Percentiles rank a stretch among this genome's conserved stretches.
These are phyloP conservation scores for Fratercula arctica DNA, from an alignment of 2,797 vertebrate genomes.

Conservation along the genomic window DNA sequence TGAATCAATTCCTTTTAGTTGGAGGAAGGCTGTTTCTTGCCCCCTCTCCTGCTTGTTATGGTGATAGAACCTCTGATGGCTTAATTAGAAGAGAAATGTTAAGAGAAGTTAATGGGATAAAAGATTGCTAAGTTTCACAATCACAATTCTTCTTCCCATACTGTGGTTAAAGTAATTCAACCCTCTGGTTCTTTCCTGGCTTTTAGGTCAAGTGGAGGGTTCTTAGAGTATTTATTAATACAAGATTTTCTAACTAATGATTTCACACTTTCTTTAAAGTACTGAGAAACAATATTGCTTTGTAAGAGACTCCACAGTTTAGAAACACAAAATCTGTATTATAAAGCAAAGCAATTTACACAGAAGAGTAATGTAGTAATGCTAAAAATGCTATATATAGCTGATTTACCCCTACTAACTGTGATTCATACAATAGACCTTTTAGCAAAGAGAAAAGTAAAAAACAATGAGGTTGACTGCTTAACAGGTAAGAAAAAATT, in stretches of 20 bases:
- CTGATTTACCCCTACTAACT: not conserved
- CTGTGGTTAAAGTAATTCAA: not conserved
- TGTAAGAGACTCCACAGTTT: not conserved
- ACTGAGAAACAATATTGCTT: not conserved
- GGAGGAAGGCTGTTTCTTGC: not conserved
- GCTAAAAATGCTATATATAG: not conserved
- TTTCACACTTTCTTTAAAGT: not conserved
- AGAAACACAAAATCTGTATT: not conserved
- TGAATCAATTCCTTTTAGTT: not conserved
- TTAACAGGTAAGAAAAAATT: not conserved
- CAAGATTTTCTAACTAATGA: not conserved
- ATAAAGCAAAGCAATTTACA: not conserved
- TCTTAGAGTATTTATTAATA: not conserved
- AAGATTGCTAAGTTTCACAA: not conserved
- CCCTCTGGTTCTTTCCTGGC: not conserved
- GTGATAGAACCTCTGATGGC: not conserved
- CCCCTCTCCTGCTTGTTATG: not conserved
- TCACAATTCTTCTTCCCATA: not conserved
- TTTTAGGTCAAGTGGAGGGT: not conserved
- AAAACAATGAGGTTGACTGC: not conserved
- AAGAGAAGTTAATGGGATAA: not conserved
- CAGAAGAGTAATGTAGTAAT: not conserved
- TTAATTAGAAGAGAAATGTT: not conserved
- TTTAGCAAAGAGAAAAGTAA: not conserved
- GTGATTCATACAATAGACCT: not conserved